phyloP scores from a whole-genome alignment of 2,888 invertebrate species.

The Agonopterix alstromeriana region DNA sequence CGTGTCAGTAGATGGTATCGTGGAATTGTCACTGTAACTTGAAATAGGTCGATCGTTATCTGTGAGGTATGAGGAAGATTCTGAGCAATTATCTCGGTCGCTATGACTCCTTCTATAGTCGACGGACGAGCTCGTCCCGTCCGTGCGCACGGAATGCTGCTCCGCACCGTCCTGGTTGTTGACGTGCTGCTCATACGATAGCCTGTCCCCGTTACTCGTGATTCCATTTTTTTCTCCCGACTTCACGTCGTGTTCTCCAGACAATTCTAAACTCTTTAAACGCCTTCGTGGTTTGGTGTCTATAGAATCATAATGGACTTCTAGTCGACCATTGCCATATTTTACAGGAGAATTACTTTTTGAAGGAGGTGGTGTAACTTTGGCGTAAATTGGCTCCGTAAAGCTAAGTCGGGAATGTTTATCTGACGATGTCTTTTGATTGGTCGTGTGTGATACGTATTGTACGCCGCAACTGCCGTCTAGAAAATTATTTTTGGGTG shows the following conservation, averaged over 20 bases:
- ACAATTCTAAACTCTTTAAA: slow-evolving; percentile 59
- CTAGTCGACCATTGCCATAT: slow-evolving; percentile 42
- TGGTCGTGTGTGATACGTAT: slow-evolving; percentile 39
- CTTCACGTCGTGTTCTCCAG: slow-evolving; percentile 44
- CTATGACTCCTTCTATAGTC: slow-evolving; percentile 67
- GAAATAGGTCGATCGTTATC: slow-evolving; percentile 72
- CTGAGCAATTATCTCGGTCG: slow-evolving; percentile 72
- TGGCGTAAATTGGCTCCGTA: slow-evolving; percentile 68
- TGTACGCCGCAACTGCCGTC: slow-evolving; percentile 59
- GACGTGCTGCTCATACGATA: slow-evolving; percentile 52
- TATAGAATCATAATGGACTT: slow-evolving; percentile 69
- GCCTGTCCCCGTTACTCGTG: slow-evolving; percentile 57
- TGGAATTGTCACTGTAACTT: slow-evolving; percentile 70
- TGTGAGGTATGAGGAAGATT: slow-evolving; percentile 68
- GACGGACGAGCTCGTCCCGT: slow-evolving; percentile 57
- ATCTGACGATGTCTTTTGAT: slow-evolving; percentile 20
- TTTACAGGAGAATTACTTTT: slow-evolving; percentile 57
- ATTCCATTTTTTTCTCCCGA: slow-evolving; percentile 49
- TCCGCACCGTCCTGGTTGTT: slow-evolving; percentile 58
- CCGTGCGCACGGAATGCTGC: slow-evolving; percentile 65
- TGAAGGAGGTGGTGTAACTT: slow-evolving; percentile 59
- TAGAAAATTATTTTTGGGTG: slow-evolving; percentile 58
- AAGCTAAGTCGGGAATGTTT: slow-evolving; percentile 58
- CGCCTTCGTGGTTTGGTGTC: slow-evolving; percentile 66
- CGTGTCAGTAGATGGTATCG: slow-evolving; percentile 67